A percentile compares a stretch with the other conserved stretches of the same genome.
phyloP scores from a whole-genome alignment of 2,113 vertebrate genomes.

The Pseudorasbora parva region DNA sequence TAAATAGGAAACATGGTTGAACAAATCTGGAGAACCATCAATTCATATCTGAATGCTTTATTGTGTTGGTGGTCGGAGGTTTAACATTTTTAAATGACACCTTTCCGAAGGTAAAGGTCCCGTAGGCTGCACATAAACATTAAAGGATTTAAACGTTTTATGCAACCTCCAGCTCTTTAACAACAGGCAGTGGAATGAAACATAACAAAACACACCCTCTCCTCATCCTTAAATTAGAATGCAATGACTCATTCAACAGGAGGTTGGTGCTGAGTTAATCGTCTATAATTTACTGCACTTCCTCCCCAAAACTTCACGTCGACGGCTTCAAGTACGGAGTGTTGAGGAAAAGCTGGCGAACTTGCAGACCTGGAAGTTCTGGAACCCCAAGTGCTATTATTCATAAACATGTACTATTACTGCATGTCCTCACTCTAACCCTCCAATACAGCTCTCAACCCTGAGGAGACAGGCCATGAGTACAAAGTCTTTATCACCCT shows the following conservation, averaged over 20 bases:
- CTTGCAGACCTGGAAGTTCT: slow-evolving; percentile 52
- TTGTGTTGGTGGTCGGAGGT: slow-evolving; percentile 76
- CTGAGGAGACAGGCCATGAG: slow-evolving; percentile 58
- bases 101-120: slow-evolving; percentile 65
- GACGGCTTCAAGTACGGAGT: slow-evolving; percentile 67
- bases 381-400: slow-evolving; percentile 65
- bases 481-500: slow-evolving; percentile 62
- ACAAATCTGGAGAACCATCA: slow-evolving; percentile 73
- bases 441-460: slow-evolving; percentile 48
- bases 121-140: slow-evolving; percentile 63
- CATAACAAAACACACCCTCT: slow-evolving; percentile 56
- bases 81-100: slow-evolving; percentile 71
- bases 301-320: slow-evolving; percentile 64
- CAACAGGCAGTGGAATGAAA: slow-evolving; percentile 54
- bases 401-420: slow-evolving; percentile 66
- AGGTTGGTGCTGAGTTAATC: slow-evolving; percentile 67
- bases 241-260: slow-evolving; percentile 66
- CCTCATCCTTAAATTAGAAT: slow-evolving; percentile 63
- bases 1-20: slow-evolving; percentile 76
- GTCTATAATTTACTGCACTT: slow-evolving; percentile 70
- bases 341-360: slow-evolving; percentile 69
- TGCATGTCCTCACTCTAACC: slow-evolving; percentile 60
- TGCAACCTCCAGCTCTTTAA: slow-evolving; percentile 59
- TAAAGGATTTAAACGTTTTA: slow-evolving; percentile 67
- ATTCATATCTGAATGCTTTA: slow-evolving; percentile 72